phyloP scores from a whole-genome alignment of 2,113 vertebrate genomes.

The Nipponia nippon region DNA sequence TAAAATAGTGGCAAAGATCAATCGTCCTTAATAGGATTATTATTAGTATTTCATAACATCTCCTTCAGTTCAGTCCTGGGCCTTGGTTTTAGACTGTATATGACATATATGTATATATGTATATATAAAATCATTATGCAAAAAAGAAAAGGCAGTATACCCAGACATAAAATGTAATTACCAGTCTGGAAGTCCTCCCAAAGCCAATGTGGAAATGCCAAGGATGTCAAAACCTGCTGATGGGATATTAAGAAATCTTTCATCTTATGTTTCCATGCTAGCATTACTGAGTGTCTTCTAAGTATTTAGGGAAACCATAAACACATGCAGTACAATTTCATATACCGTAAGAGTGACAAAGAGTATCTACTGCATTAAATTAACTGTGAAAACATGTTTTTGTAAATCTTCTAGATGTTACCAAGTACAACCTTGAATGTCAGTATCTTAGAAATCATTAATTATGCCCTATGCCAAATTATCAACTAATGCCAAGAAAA shows the following conservation, averaged over 20 bases:
- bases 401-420: background rate
- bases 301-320: background rate
- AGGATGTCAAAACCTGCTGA: background rate
- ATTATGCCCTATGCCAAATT: slow-evolving; percentile 29
- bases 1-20: background rate
- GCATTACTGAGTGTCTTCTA: background rate
- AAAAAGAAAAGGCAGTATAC: background rate
- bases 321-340: background rate
- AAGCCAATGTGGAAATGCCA: background rate
- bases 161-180: background rate
- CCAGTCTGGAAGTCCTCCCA: background rate
- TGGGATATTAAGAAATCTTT: background rate
- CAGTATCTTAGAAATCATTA: background rate
- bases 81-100: background rate
- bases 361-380: background rate
- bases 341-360: background rate
- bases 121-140: background rate
- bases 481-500: background rate
- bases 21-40: background rate
- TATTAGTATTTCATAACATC: background rate
- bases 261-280: background rate
- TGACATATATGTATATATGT: too few species aligned
- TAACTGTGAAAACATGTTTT: background rate
- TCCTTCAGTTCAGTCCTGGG: background rate
- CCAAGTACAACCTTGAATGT: background rate